phyloP scores from a whole-genome alignment of 1,140 invertebrate species.

The Halesus radiatus region DNA sequence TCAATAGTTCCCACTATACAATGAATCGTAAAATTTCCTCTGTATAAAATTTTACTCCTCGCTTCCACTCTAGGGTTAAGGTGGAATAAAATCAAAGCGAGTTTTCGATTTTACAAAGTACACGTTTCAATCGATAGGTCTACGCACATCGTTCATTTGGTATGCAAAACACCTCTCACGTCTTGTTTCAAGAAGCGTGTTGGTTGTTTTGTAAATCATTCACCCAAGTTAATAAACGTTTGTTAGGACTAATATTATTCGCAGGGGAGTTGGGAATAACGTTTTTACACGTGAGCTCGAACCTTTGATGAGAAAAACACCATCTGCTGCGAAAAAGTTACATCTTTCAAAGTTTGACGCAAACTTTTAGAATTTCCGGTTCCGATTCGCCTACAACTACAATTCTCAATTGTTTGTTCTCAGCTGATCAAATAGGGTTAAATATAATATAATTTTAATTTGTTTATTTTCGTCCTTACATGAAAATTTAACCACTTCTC shows the following conservation, averaged over 20 bases:
- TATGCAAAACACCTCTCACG: conserved; percentile 7
- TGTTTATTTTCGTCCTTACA: background rate
- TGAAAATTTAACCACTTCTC: background rate
- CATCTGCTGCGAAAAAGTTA: background rate
- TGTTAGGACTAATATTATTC: too few species aligned
- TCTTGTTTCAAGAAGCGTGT: conserved; percentile 20
- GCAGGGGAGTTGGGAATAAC: too few species aligned
- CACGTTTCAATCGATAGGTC: background rate
- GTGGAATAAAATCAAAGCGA: conserved; percentile 16
- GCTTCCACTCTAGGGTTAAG: background rate
- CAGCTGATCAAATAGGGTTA: background rate
- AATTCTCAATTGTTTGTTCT: background rate
- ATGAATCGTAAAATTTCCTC: too few species aligned
- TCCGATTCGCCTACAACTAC: background rate
- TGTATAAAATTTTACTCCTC: too few species aligned
- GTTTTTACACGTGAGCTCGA: too few species aligned
- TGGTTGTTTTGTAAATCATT: background rate
- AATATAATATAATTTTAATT: background rate
- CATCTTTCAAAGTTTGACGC: background rate
- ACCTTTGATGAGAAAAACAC: background rate
- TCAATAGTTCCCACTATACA: too few species aligned
- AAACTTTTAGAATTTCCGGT: background rate
- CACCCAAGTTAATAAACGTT: background rate
- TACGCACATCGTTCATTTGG: background rate
- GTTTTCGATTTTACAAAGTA: background rate